A percentile compares a stretch with the other conserved stretches of the same genome.
Conservation (phyloP, 2,113 vertebrate species). For the Apteryx mantelli region DNA sequence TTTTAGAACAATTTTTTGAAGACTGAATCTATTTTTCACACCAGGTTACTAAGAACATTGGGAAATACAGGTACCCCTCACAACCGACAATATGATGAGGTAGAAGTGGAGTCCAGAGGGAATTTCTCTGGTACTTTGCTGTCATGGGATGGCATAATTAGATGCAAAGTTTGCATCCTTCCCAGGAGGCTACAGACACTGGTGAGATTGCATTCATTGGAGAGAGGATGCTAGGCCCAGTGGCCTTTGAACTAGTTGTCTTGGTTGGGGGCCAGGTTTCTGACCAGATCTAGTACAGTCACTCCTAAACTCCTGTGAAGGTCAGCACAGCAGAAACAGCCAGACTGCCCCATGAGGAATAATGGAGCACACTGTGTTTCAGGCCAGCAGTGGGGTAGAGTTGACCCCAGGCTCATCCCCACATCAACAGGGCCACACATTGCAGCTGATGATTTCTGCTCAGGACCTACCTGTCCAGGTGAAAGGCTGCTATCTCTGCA, state of each 20-base stretch:
- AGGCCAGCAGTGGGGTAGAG: neutral
- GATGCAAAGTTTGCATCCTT: neutral
- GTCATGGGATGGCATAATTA: neutral
- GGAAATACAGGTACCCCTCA: neutral
- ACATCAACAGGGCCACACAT: neutral
- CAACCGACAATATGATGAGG: neutral
- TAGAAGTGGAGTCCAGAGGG: neutral
- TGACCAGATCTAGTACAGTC: neutral
- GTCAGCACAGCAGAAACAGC: neutral
- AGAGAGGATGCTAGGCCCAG: neutral
- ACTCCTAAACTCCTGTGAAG: neutral
- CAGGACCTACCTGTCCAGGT: slow-evolving; percentile 81
- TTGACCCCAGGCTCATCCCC: neutral
- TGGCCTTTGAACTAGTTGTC: neutral
- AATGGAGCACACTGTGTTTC: neutral
- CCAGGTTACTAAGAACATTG: rapidly evolving
- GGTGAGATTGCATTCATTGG: neutral
- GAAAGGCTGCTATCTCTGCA: slow-evolving; percentile 87
- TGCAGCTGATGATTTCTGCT: too few relatives aligned
- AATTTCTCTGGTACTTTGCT: neutral
- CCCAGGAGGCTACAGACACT: neutral
- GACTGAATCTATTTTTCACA: neutral
- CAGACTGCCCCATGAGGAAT: neutral
- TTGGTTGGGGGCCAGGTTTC: neutral
- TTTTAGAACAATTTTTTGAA: neutral